These are phyloP conservation scores for Cheilosia grossa DNA, from an alignment of 2,888 invertebrate genomes.

Conservation along the genomic window DNA sequence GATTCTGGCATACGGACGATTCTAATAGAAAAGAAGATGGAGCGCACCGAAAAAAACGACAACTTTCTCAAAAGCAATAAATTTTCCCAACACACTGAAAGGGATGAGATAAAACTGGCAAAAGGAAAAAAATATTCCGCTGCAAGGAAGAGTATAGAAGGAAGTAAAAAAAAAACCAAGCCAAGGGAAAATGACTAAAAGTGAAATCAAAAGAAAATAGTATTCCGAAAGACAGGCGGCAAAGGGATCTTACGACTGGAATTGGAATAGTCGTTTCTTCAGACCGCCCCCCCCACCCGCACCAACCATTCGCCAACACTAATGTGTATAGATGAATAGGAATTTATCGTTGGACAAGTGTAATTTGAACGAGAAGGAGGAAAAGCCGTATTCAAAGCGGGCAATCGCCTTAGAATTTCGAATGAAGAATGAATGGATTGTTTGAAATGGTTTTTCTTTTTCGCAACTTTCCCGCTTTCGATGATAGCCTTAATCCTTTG, in stretches of 20 bases:
- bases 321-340: conserved; percentile 70
- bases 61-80: conserved; percentile 67
- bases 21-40: conserved; percentile 33
- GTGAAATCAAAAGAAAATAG: conserved; percentile 71
- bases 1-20: conserved; percentile 35
- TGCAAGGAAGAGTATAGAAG: conserved; percentile 3
- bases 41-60: neutral
- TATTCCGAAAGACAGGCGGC: conserved; percentile 43
- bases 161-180: conserved; percentile 4
- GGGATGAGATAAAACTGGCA: conserved; percentile 62
- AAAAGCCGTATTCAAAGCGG: conserved; percentile 2
- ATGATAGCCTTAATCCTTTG: conserved; percentile 71
- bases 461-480: conserved; percentile 25
- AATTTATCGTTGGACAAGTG: conserved; percentile 72
- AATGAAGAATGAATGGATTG: conserved; percentile 67
- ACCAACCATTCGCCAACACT: conserved; percentile 50
- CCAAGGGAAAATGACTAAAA: conserved; percentile 55
- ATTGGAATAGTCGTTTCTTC: conserved; percentile 49
- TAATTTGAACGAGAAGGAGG: conserved; percentile 43
- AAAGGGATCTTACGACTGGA: conserved; percentile 56
- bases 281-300: neutral
- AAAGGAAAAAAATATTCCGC: conserved; percentile 13
- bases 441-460: conserved; percentile 54
- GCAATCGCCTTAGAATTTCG: conserved; percentile 57
- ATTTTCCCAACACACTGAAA: conserved; percentile 62